Evolutionary conservation across 2,888 invertebrate species (phyloP).

Genomic region (Salticus scenicus): DNA sequence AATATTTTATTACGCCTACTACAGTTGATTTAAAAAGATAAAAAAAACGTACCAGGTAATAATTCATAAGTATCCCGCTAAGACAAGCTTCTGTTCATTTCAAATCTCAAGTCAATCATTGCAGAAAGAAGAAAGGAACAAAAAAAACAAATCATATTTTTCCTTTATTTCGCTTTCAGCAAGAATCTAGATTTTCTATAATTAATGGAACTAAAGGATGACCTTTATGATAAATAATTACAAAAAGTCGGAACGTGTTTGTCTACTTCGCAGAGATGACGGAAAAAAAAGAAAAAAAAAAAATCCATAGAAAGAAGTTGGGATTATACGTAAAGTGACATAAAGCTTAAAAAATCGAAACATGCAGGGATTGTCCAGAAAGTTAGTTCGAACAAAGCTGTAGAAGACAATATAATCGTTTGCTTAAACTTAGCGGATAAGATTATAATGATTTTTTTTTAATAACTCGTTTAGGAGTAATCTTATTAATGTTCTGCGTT

Average conservation of each 20-base stretch:
- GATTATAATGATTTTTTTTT: too few relatives aligned
- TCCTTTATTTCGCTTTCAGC: conserved; percentile 38
- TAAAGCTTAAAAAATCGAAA: conserved; percentile 51
- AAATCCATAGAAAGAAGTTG: conserved; percentile 27
- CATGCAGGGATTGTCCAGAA: conserved; percentile 40
- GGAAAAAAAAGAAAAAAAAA: conserved; percentile 25
- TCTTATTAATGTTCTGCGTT: too few relatives aligned
- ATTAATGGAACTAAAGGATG: conserved; percentile 67
- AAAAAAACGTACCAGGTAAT: too few relatives aligned
- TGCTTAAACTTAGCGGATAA: too few relatives aligned
- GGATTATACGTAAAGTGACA: conserved; percentile 53
- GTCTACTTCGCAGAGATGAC: conserved; percentile 40
- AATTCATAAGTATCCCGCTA: too few relatives aligned
- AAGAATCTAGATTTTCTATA: conserved; percentile 63
- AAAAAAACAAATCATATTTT: conserved; percentile 33
- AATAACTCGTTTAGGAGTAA: too few relatives aligned
- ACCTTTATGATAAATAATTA: conserved; percentile 62
- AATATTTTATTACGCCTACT: too few relatives aligned
- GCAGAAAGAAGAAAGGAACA: conserved; percentile 29
- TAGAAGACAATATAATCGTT: too few relatives aligned
- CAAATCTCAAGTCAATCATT: conserved; percentile 63
- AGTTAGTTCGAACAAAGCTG: conserved; percentile 17
- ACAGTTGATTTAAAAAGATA: too few relatives aligned
- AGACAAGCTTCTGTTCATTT: conserved; percentile 43
- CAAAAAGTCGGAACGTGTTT: conserved; percentile 32